Conservation (phyloP, 1,140 invertebrate genomes). For the Caerostris extrusa region DNA sequence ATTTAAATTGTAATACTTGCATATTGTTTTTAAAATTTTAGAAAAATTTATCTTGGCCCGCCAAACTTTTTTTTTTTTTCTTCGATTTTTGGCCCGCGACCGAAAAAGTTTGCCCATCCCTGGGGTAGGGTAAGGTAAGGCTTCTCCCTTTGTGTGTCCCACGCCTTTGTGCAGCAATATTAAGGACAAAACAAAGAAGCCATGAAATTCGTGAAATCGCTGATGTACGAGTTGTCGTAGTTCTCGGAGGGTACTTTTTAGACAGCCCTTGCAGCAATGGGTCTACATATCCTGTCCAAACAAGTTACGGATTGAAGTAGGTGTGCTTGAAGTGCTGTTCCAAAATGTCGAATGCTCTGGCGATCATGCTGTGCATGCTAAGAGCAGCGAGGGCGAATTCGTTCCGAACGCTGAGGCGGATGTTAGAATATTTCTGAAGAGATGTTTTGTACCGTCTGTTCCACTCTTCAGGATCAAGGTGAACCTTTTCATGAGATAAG, state of each 20-base stretch:
- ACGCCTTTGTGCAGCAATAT: too few relatives aligned
- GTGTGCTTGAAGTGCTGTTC: neutral
- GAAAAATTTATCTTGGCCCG: too few relatives aligned
- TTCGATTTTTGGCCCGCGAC: too few relatives aligned
- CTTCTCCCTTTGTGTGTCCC: too few relatives aligned
- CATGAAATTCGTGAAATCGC: neutral
- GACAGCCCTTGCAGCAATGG: neutral
- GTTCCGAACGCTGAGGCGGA: slow-evolving; percentile 81
- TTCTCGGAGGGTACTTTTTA: neutral
- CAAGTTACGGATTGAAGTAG: neutral
- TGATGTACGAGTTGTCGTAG: neutral
- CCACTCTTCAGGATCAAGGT: slow-evolving; percentile 39
- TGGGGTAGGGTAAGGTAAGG: too few relatives aligned
- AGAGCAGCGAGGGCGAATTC: slow-evolving; percentile 82
- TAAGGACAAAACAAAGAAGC: too few relatives aligned
- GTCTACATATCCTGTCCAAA: neutral
- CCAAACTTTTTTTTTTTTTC: too few relatives aligned
- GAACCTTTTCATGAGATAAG: slow-evolving; percentile 72
- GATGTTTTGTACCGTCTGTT: slow-evolving; percentile 73
- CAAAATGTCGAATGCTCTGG: neutral
- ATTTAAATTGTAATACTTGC: too few relatives aligned
- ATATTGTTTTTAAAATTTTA: too few relatives aligned
- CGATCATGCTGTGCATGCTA: slow-evolving; percentile 79
- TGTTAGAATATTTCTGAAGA: slow-evolving; percentile 81
- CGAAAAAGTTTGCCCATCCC: too few relatives aligned